These are phyloP conservation scores for Dolichallabes microphthalmus DNA, from an alignment of 2,113 vertebrate genomes.

Conservation along the genomic window DNA sequence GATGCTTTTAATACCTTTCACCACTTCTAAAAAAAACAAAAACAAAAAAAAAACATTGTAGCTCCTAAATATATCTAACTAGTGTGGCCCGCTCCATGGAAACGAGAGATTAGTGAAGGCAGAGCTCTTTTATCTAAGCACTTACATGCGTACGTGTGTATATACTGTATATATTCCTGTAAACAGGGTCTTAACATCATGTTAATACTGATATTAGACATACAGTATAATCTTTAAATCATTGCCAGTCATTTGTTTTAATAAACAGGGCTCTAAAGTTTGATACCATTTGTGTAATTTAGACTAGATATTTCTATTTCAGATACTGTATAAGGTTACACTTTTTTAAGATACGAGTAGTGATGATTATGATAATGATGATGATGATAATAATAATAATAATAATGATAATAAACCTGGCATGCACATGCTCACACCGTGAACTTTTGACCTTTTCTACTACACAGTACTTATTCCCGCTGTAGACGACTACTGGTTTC, in stretches of 20 bases:
- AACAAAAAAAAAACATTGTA: neutral
- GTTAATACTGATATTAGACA: neutral
- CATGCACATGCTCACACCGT: neutral
- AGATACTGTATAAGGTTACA: neutral
- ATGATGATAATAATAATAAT: no score
- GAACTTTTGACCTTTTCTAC: constrained; percentile 3
- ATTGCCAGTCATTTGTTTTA: neutral
- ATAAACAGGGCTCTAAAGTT: neutral
- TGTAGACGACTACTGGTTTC: neutral
- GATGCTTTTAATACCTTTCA: neutral
- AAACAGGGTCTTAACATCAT: neutral
- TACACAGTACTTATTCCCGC: neutral
- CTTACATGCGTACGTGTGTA: neutral
- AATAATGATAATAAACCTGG: neutral
- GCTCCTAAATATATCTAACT: neutral
- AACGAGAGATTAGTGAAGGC: neutral
- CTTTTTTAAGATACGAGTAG: neutral
- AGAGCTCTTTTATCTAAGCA: neutral
- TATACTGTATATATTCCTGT: neutral
- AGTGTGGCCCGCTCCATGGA: neutral
- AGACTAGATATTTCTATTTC: neutral
- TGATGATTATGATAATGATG: no score
- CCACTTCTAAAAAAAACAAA: neutral
- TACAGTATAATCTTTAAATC: neutral
- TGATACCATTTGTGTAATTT: neutral